Conservation (phyloP, 2,888 invertebrate species). For the Dynastes grantii region DNA sequence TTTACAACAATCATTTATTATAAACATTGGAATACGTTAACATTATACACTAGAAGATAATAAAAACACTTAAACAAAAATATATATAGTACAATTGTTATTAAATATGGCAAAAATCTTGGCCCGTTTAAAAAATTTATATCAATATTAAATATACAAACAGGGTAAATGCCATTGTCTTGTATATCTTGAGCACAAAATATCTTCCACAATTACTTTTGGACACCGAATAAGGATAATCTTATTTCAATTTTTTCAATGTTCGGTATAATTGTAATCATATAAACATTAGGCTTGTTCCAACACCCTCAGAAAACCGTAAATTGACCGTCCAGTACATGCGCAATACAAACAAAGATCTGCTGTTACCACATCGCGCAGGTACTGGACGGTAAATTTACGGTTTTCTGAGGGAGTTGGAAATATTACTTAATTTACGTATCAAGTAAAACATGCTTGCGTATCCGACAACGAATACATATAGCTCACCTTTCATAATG, state of each 20-base stretch:
- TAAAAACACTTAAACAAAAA: conserved; percentile 50
- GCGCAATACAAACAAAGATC: too few species aligned
- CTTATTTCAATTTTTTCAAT: too few species aligned
- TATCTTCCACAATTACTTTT: conserved; percentile 24
- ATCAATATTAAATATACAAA: conserved; percentile 24
- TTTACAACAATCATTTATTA: conserved; percentile 51
- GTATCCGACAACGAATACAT: not conserved
- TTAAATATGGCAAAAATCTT: conserved; percentile 49
- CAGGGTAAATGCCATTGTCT: not conserved
- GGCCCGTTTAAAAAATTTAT: conserved; percentile 40
- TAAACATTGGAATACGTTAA: conserved; percentile 52
- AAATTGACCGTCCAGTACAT: too few species aligned
- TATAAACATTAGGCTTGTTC: too few species aligned
- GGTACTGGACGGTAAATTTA: too few species aligned
- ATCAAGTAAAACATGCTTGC: not conserved
- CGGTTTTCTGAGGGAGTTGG: too few species aligned
- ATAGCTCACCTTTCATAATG: not conserved
- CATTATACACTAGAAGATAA: conserved; percentile 49
- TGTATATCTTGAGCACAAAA: conserved; percentile 46
- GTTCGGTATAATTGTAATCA: too few species aligned
- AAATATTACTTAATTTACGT: conserved; percentile 1
- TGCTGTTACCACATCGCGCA: too few species aligned
- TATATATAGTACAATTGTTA: conserved; percentile 35
- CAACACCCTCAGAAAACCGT: too few species aligned
- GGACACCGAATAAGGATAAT: conserved; percentile 28